A percentile compares a stretch with the other conserved stretches of the same genome.
Conservation (phyloP, 2,797 vertebrate genomes). For the Peromyscus aztecus region DNA sequence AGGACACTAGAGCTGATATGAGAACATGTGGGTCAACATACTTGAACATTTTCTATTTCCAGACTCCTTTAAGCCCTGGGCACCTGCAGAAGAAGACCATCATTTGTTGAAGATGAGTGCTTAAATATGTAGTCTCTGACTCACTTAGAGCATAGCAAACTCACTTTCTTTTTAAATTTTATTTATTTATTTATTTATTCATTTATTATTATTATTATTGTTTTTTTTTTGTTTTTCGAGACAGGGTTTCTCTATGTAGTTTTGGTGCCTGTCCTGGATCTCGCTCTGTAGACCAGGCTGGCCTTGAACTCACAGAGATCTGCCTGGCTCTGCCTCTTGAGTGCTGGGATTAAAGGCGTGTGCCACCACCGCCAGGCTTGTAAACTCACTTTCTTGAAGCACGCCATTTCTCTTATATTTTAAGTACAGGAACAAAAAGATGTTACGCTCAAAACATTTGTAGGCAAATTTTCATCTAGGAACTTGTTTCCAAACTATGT, state of each 20-base stretch:
- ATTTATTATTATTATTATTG: too few species aligned
- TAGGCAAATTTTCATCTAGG: background rate
- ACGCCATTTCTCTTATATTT: background rate
- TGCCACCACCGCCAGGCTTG: too few species aligned
- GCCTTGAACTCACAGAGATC: too few species aligned
- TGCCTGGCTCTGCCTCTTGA: too few species aligned
- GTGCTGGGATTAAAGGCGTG: too few species aligned
- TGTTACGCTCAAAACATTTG: background rate
- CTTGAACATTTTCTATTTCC: background rate
- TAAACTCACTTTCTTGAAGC: background rate
- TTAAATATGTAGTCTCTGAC: background rate
- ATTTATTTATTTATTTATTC: too few species aligned
- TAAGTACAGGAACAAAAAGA: background rate
- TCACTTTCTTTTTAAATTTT: too few species aligned
- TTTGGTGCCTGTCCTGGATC: too few species aligned
- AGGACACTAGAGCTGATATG: background rate
- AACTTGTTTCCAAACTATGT: background rate
- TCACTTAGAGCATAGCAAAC: background rate
- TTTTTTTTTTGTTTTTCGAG: too few species aligned
- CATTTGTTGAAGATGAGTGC: background rate
- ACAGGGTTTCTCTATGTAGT: too few species aligned
- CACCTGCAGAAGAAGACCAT: background rate
- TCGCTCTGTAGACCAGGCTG: too few species aligned
- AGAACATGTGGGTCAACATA: background rate
- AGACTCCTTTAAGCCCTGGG: background rate